These are phyloP conservation scores for Nemapogon koenigi DNA, from an alignment of 2,888 invertebrate genomes.

Conservation along the genomic window DNA sequence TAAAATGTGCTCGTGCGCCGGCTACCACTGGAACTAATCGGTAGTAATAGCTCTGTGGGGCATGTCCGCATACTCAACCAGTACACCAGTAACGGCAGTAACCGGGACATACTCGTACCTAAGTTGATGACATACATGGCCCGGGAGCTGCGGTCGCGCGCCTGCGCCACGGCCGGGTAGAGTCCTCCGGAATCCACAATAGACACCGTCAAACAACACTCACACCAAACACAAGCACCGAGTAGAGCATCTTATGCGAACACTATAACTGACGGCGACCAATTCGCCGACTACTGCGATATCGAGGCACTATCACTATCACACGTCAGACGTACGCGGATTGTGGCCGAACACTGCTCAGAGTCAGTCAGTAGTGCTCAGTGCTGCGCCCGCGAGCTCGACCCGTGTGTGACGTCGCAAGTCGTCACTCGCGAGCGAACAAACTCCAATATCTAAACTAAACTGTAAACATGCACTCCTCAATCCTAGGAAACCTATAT, in stretches of 20 bases:
- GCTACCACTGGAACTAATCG: no score
- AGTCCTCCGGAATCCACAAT: constrained; percentile 61
- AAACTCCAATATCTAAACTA: no score
- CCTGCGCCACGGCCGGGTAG: constrained; percentile 59
- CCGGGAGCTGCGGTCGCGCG: constrained; percentile 60
- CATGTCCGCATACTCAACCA: no score
- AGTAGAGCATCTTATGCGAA: constrained; percentile 52
- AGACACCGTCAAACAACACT: constrained; percentile 40
- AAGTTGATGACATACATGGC: constrained; percentile 65
- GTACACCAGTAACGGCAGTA: no score
- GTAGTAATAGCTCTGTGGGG: no score
- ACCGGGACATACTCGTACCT: constrained; percentile 62
- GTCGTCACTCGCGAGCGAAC: no score
- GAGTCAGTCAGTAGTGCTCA: not conserved
- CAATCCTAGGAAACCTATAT: no score
- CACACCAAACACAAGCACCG: constrained; percentile 45
- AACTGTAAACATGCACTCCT: no score
- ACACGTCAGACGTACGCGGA: constrained; percentile 35
- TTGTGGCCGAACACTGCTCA: constrained; percentile 47
- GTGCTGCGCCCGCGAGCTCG: not conserved
- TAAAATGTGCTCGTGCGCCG: no score
- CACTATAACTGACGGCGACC: constrained; percentile 26
- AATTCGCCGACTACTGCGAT: constrained; percentile 27
- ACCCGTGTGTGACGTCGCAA: not conserved
- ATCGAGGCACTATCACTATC: constrained; percentile 20